Evolutionary conservation across 2,888 invertebrate genomes (phyloP).

Genomic region (Himalopsyche kuldschensis): DNA sequence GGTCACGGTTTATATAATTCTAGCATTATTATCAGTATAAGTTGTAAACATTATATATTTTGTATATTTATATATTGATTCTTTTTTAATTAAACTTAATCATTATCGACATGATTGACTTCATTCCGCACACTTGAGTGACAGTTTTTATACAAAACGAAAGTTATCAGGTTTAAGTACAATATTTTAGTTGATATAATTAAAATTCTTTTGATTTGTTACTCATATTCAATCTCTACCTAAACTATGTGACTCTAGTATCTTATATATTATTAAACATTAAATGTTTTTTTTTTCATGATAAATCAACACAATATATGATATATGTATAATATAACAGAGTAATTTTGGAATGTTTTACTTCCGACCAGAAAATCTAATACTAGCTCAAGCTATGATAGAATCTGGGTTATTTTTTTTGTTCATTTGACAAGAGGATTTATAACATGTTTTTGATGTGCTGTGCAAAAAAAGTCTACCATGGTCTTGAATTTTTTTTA

Average conservation of each 20-base stretch:
- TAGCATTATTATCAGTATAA: conserved; percentile 3
- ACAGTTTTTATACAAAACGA: conserved; percentile 25
- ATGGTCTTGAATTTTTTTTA: background rate
- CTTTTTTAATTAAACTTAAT: conserved; percentile 25
- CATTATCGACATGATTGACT: conserved; percentile 34
- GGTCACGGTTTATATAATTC: conserved; percentile 19
- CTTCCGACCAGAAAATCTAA: background rate
- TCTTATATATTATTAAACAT: conserved; percentile 20
- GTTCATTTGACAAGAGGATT: background rate
- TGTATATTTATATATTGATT: conserved; percentile 23
- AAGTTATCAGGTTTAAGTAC: conserved; percentile 25
- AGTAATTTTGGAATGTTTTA: background rate
- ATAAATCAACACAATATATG: background rate
- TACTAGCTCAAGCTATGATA: background rate
- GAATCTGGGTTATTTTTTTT: background rate
- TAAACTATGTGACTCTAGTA: conserved; percentile 30
- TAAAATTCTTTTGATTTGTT: conserved; percentile 14
- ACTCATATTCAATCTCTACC: conserved; percentile 31
- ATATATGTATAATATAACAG: background rate
- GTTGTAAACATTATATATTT: conserved; percentile 21
- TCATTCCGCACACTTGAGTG: conserved; percentile 14
- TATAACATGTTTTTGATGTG: background rate
- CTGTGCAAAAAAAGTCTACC: background rate
- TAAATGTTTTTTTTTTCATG: background rate
- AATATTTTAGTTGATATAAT: conserved; percentile 25